These are phyloP conservation scores for Cathartes aura DNA, from an alignment of 2,113 vertebrate species.

Conservation along the genomic window DNA sequence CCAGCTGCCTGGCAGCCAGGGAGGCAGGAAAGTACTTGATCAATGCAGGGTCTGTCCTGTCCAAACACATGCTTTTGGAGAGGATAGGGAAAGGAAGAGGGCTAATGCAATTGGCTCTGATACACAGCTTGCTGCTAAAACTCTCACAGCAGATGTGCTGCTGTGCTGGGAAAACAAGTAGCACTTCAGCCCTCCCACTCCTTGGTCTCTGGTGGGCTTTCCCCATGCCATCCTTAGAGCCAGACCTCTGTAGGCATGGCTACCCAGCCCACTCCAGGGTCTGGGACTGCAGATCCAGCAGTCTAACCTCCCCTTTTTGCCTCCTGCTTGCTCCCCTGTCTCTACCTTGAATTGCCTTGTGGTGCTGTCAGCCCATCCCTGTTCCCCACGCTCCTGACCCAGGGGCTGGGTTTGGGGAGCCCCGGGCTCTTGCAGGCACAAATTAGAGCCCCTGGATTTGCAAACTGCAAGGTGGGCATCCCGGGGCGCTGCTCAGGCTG, in stretches of 20 bases:
- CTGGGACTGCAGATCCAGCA: not conserved
- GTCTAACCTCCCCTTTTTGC: not conserved
- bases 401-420: not conserved
- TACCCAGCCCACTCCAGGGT: not conserved
- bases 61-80: not conserved
- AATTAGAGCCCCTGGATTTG: not conserved
- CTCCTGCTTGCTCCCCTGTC: not conserved
- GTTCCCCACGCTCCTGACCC: not conserved
- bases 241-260: not conserved
- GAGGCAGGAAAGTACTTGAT: not conserved
- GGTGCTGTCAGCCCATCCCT: not conserved
- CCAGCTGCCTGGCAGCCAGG: not conserved
- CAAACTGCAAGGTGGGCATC: not conserved
- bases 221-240: rapidly evolving
- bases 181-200: not conserved
- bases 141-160: not conserved
- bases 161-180: not conserved
- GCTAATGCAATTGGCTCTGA: not conserved
- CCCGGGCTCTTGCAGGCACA: not conserved
- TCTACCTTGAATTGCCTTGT: not conserved
- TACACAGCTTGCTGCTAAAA: not conserved
- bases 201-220: not conserved
- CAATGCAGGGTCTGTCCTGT: not conserved
- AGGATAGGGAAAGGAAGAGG: not conserved
- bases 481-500: rapidly evolving